Evolutionary conservation across 1,140 invertebrate genomes (phyloP).

Genomic region (Lycorma delicatula): DNA sequence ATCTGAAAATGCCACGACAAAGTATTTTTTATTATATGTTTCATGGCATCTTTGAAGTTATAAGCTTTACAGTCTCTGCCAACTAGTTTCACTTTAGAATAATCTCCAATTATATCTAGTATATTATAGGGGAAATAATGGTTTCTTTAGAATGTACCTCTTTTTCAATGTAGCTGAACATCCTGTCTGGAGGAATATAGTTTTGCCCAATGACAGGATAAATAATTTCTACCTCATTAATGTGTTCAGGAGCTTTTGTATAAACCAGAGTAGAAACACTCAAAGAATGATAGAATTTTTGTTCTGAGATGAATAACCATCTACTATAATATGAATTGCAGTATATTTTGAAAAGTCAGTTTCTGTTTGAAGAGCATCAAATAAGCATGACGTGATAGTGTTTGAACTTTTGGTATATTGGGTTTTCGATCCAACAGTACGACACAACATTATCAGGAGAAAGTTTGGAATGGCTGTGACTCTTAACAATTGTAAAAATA

Average conservation of each 20-base stretch:
- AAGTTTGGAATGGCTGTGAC: too few relatives aligned
- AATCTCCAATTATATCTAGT: neutral
- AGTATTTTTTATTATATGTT: neutral
- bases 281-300: constrained; percentile 33
- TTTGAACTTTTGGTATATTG: too few relatives aligned
- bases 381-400: too few relatives aligned
- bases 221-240: constrained; percentile 26
- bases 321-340: too few relatives aligned
- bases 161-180: constrained; percentile 31
- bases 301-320: constrained; percentile 32
- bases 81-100: neutral
- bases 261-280: constrained; percentile 27
- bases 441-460: too few relatives aligned
- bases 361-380: too few relatives aligned
- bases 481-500: too few relatives aligned
- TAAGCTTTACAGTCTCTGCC: neutral
- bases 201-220: constrained; percentile 30
- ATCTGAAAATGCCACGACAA: neutral
- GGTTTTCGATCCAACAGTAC: too few relatives aligned
- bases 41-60: constrained; percentile 1
- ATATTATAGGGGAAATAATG: neutral
- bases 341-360: too few relatives aligned
- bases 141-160: neutral
- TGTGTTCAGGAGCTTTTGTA: constrained; percentile 19
- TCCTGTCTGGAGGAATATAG: constrained; percentile 31